Evolutionary conservation across 1,140 invertebrate species (phyloP), one percentile per base, ranked within the genome.

Genomic region (Drosophila tropicalis): DNA sequence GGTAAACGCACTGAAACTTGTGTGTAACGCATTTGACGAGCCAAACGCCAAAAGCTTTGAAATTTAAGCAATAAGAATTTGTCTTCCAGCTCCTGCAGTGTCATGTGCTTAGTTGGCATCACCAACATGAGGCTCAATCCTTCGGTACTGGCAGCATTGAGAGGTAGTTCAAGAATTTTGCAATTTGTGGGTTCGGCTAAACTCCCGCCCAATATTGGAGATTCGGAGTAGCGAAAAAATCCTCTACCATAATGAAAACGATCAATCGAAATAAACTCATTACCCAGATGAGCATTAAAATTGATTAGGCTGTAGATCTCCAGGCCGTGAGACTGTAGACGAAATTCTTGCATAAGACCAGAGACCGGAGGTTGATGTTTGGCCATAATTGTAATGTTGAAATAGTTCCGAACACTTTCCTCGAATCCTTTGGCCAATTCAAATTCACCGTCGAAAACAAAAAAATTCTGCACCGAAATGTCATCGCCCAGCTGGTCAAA

Each of bases 321-420:
- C 32, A 56, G 15, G 15, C 15, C 13, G 3, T 5, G 17, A 17
- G 17, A 6, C 0, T 29, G 22, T 12, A 51, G n/a, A 4, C 47
- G 22, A 7, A 62, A 15, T 15, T 62, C 40, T 1, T 62, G n/a
- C 25, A 32, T 3, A 10, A 62, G 40, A 13, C 12, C 25, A 2
- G 5, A 13, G 1, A 62, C 39, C 10, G 12, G 12, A 1, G 9
- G 44, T 0, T 65, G 47, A 12, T 25, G 17, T 32, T 22, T 65
- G 10, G 29, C 9, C 47, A 65, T 7, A 15, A 65, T 7, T 15
- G 6, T 17, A 19, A 65, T 39, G 29, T 65, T 65, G 47, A 65
- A 65, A n/a, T 65, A 65, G 5, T 65, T 32, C 32, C 44, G n/a
- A 12, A 34, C 32, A 65, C 62, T 56, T 15, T 13, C n/a, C 4